Percentiles rank a stretch among this genome's conserved stretches.
phyloP scores from a whole-genome alignment of 2,113 vertebrate genomes.

The Vidua macroura region DNA sequence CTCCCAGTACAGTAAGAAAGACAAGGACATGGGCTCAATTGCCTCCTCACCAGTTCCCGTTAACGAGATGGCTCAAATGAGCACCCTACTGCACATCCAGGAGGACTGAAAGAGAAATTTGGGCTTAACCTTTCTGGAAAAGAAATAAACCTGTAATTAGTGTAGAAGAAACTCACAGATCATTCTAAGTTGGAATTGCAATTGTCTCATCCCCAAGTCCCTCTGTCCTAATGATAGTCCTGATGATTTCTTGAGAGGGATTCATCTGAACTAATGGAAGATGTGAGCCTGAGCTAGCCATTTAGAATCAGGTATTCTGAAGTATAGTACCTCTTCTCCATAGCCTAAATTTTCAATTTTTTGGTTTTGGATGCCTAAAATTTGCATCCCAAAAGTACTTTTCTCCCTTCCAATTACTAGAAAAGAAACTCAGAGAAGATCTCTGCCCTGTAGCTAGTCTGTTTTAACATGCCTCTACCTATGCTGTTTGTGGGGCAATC shows the following conservation, averaged over 20 bases:
- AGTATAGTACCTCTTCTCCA: background rate
- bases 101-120: background rate
- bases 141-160: background rate
- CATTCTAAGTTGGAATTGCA: background rate
- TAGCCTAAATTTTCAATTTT: background rate
- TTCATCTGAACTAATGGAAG: background rate
- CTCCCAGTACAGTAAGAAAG: background rate
- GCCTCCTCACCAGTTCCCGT: background rate
- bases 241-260: background rate
- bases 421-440: background rate
- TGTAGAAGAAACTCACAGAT: background rate
- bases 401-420: background rate
- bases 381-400: background rate
- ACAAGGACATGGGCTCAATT: background rate
- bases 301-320: background rate
- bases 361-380: background rate
- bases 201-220: background rate
- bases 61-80: background rate
- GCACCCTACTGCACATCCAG: background rate
- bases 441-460: background rate
- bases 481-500: background rate
- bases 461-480: background rate
- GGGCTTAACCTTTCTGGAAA: background rate
- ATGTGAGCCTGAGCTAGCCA: background rate
- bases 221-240: background rate